These are phyloP conservation scores for Rhamphomyia laevipes DNA, from an alignment of 2,888 invertebrate genomes.

Conservation along the genomic window DNA sequence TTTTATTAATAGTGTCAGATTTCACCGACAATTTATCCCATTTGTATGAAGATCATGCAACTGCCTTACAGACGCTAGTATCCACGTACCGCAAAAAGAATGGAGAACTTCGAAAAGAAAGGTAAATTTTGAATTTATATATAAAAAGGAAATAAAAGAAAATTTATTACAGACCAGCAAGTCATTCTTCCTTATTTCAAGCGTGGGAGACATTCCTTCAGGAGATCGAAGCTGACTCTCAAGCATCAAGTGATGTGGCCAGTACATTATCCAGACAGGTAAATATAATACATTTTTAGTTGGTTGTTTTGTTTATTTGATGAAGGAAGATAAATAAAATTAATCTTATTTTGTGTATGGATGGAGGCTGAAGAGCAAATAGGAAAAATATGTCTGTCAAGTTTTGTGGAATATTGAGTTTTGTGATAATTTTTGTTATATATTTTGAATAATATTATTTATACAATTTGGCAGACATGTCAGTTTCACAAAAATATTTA, in stretches of 20 bases:
- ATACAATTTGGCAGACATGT: no score
- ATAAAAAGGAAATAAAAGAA: no score
- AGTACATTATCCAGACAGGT: constrained; percentile 62
- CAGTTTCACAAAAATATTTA: no score
- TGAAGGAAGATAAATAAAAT: no score
- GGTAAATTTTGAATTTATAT: constrained; percentile 41
- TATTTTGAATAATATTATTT: no score
- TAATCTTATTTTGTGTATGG: no score
- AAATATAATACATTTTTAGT: constrained; percentile 14
- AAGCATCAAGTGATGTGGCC: constrained; percentile 74
- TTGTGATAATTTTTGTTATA: no score
- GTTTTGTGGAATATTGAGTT: no score
- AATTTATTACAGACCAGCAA: constrained; percentile 50
- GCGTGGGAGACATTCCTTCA: constrained; percentile 84
- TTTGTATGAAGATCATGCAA: constrained; percentile 79
- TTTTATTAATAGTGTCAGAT: constrained; percentile 63
- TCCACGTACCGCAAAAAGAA: constrained; percentile 77
- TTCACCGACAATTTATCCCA: constrained; percentile 82
- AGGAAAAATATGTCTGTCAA: no score
- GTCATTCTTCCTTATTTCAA: constrained; percentile 71
- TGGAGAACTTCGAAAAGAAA: constrained; percentile 74
- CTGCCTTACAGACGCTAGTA: constrained; percentile 73
- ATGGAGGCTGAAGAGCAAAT: no score
- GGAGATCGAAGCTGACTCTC: constrained; percentile 81
- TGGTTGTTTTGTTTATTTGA: no score